These are phyloP conservation scores for Monoplex corrugatus DNA, from an alignment of 2,888 invertebrate species.

Conservation along the genomic window DNA sequence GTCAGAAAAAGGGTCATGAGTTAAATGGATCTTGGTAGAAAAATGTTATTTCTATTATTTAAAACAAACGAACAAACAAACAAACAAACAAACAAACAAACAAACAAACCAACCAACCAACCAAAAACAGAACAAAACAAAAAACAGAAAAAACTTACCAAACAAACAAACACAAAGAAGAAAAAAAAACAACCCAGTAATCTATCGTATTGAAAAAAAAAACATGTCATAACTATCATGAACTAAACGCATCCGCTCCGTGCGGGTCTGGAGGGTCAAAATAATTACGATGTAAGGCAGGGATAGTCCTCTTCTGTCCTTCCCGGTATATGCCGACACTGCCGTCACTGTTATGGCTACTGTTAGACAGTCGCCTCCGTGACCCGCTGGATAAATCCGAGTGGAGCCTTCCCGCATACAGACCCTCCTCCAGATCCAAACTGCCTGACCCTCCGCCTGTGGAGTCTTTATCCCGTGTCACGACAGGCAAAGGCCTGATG, in stretches of 20 bases:
- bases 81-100: background rate
- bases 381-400: conserved; percentile 38
- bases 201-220: too few species aligned
- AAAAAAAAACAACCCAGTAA: too few species aligned
- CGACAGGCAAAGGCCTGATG: conserved; percentile 50
- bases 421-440: background rate
- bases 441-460: conserved; percentile 38
- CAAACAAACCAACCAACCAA: background rate
- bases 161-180: background rate
- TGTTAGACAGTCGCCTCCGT: conserved; percentile 20
- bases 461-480: conserved; percentile 37
- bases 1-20: too few species aligned
- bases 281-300: conserved; percentile 57
- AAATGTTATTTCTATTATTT: too few species aligned
- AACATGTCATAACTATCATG: background rate
- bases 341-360: conserved; percentile 49
- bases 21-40: too few species aligned
- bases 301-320: conserved; percentile 52
- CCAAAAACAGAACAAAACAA: background rate
- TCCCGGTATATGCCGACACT: conserved; percentile 14
- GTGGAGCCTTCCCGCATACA: background rate
- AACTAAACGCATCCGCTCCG: background rate
- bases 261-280: background rate
- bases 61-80: background rate
- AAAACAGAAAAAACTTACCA: background rate